Conservation (phyloP, 2,888 invertebrate species). For the Parnassius orleans region DNA sequence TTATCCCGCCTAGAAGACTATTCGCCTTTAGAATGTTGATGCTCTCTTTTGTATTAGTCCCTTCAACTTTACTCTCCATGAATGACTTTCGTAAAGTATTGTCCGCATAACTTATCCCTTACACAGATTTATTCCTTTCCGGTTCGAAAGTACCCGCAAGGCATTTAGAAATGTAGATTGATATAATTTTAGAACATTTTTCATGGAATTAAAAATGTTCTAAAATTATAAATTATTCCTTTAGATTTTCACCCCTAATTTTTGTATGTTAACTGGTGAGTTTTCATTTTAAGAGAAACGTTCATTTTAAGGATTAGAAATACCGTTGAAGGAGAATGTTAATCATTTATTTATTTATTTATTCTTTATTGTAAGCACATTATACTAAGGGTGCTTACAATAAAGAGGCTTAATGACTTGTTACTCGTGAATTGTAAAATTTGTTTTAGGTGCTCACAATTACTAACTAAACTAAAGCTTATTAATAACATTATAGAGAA, state of each 20-base stretch:
- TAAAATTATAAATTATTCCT: too few relatives aligned
- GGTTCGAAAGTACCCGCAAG: conserved; percentile 49
- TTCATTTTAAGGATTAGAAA: too few relatives aligned
- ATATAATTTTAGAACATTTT: conserved; percentile 21
- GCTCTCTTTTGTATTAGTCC: conserved; percentile 49
- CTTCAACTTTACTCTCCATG: conserved; percentile 46
- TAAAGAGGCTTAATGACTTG: too few relatives aligned
- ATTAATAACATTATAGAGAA: too few relatives aligned
- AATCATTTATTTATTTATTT: too few relatives aligned
- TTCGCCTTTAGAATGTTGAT: conserved; percentile 3
- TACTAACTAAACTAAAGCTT: too few relatives aligned
- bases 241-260: neutral
- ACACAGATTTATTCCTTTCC: conserved; percentile 47
- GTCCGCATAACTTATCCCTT: conserved; percentile 54
- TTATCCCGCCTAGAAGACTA: neutral
- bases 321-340: too few relatives aligned
- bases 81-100: conserved; percentile 51
- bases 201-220: neutral
- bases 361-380: too few relatives aligned
- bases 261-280: neutral
- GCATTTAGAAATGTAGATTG: conserved; percentile 29
- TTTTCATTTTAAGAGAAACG: too few relatives aligned
- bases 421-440: too few relatives aligned
- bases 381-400: too few relatives aligned
- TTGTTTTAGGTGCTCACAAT: too few relatives aligned